Base-by-base conservation (phyloP, 2,888 invertebrate species). In the Acleris holmiana region DNA sequence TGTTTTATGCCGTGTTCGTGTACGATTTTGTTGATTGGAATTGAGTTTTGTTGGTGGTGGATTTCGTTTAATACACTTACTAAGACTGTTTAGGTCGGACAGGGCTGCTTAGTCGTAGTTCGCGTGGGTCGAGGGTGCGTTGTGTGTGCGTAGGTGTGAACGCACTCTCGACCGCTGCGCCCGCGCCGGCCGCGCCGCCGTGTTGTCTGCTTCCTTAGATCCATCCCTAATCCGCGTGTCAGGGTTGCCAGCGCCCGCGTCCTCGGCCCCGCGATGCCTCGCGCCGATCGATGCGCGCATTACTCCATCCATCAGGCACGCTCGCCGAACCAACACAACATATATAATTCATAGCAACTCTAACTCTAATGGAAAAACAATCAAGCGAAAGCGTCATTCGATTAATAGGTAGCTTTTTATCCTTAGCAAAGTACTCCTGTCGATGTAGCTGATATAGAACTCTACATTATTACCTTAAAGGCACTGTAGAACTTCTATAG, bases 31-130 rank as follows among this genome's bases (percentile, higher is more conserved):
- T 89, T 91, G 89, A 89, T 88, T 90, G 89, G 86, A 86, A 84
- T 84, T 89, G 91, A 88, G 84, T 91, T 91, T 89, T 92, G 91
- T 91, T 92, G 92, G 92, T 92, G 92, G 92, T 92, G 92, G 92
- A 92, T 91, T 91, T 91, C 91, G 89, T 91, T 88, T 92, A 91
- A 91, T 91, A 90, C 88, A 90, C 89, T 89, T 85, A 89, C 86
- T 79, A 82, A 82, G 77, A 76, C 76, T 75, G 66, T 73, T 68
- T 72, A 70, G 63, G 76, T 77, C 68, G 68, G 73, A 73, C 66
- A 66, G 69, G 70, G 64, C 61, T 49, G 61, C 66, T 60, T 62
- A 60, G 60, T 62, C 50, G 59, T 56, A 53, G 57, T 23, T 57
- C 51, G 55, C 44, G 49, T 40, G 54, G 56, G 63, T 72, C 71